A percentile compares a stretch with the other conserved stretches of the same genome.
Evolutionary conservation across 1,140 invertebrate genomes (phyloP).

Genomic region (Adoxophyes honmai): DNA sequence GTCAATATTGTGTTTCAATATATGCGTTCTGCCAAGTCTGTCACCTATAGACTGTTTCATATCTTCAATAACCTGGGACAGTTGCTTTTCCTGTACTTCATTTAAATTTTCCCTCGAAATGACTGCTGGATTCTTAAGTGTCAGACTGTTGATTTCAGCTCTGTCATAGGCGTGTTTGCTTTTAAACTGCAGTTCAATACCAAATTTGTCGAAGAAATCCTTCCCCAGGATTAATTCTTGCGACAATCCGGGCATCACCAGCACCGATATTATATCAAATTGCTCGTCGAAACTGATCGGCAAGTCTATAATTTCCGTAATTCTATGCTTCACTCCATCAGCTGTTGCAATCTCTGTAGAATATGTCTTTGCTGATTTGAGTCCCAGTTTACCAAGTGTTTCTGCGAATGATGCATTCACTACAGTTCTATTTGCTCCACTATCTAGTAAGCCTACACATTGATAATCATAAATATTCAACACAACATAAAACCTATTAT

Average conservation of each 20-base stretch:
- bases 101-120: not conserved
- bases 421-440: not conserved
- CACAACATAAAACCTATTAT: not conserved
- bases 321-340: not conserved
- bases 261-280: not conserved
- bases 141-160: not conserved
- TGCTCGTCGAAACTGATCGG: not conserved
- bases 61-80: not conserved
- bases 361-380: not conserved
- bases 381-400: not conserved
- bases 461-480: not conserved
- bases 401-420: not conserved
- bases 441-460: not conserved
- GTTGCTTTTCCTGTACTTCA: not conserved
- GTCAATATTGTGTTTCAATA: slow-evolving; percentile 26
- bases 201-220: not conserved
- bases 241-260: not conserved
- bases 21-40: slow-evolving; percentile 24
- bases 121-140: not conserved
- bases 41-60: not conserved
- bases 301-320: not conserved
- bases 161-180: not conserved
- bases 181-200: not conserved
- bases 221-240: not conserved
- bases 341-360: not conserved